A percentile compares a stretch with the other conserved stretches of the same genome.
phyloP scores from a whole-genome alignment of 2,113 vertebrate genomes.

The Rallus limicola region DNA sequence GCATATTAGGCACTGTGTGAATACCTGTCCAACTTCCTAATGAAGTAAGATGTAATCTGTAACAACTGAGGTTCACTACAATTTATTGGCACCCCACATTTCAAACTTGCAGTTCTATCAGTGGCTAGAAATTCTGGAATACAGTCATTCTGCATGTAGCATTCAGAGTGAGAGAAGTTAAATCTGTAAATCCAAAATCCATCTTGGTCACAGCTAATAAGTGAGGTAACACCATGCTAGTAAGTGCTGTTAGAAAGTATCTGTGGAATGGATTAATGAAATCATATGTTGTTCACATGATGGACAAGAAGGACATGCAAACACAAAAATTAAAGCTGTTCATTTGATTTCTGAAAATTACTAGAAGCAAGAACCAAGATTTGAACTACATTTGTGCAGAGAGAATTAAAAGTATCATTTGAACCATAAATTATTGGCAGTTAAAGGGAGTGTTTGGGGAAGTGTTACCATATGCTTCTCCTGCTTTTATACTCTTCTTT shows the following conservation, averaged over 20 bases:
- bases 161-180: neutral
- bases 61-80: neutral
- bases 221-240: neutral
- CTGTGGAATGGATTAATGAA: neutral
- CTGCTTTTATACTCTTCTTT: neutral
- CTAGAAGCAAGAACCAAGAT: neutral
- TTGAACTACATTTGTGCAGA: neutral
- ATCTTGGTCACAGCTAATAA: neutral
- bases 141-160: neutral
- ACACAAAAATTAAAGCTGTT: neutral
- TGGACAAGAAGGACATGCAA: neutral
- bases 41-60: neutral
- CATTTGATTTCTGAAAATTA: neutral
- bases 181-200: neutral
- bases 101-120: neutral
- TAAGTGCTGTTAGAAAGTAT: neutral
- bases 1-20: neutral
- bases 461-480: neutral
- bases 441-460: neutral
- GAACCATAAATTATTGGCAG: neutral
- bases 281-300: neutral
- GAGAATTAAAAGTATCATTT: neutral
- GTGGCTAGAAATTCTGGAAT: neutral
- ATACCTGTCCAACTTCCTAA: neutral
- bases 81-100: neutral